Evolutionary conservation across 2,113 vertebrate species (phyloP).

Genomic region (Pandion haliaetus): DNA sequence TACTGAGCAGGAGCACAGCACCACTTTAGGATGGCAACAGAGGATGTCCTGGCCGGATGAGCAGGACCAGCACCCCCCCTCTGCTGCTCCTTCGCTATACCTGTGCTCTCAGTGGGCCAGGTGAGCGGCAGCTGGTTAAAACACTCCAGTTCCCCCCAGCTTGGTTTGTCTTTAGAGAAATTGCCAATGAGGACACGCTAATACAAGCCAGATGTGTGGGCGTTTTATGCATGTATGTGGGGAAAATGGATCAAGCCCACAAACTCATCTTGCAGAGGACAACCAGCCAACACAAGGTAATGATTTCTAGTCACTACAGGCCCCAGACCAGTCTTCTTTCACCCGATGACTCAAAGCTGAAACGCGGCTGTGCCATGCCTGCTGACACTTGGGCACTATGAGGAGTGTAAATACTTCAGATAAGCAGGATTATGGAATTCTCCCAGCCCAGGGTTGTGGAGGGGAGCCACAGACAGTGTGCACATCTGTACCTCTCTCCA

Average conservation of each 20-base stretch:
- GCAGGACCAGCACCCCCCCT: accelerated
- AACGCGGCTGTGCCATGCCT: not conserved
- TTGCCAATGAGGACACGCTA: not conserved
- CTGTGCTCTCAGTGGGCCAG: accelerated
- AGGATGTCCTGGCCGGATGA: not conserved
- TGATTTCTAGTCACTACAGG: slow-evolving; percentile 36
- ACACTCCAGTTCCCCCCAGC: not conserved
- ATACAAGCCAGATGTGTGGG: slow-evolving; percentile 20
- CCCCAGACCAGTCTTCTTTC: slow-evolving; percentile 6
- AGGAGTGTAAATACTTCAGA: not conserved
- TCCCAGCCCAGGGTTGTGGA: not conserved
- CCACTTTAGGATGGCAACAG: not conserved
- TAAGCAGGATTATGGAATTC: slow-evolving; percentile 5
- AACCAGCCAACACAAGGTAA: not conserved
- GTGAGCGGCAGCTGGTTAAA: not conserved
- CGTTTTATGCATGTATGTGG: not conserved
- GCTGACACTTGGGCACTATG: not conserved
- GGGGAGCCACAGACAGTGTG: not conserved
- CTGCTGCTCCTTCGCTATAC: accelerated
- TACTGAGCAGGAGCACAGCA: not conserved
- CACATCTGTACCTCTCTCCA: not conserved
- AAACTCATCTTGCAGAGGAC: not conserved
- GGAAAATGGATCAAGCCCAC: not conserved
- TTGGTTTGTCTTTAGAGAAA: not conserved
- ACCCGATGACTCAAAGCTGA: not conserved